phyloP scores from a whole-genome alignment of 1,140 invertebrate species.

The Atopsyche davidsoni region DNA sequence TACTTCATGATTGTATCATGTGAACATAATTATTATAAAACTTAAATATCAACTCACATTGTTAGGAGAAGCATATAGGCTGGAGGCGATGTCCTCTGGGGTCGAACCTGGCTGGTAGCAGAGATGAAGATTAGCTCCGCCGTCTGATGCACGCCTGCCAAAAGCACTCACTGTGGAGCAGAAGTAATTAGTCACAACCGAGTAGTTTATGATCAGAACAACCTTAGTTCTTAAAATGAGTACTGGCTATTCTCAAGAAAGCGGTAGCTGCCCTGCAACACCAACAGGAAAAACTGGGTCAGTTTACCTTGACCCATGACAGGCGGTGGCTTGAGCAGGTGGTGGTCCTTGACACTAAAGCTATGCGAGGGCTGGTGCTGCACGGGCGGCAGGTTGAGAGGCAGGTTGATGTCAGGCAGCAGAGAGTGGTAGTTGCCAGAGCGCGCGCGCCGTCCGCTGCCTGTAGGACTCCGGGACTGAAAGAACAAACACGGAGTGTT shows the following conservation, averaged over 20 bases:
- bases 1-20: no score
- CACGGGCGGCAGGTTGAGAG: constrained; percentile 40
- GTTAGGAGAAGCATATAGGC: constrained; percentile 13
- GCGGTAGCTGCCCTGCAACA: no score
- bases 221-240: no score
- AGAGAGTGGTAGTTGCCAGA: constrained; percentile 36
- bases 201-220: no score
- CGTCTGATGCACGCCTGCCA: constrained; percentile 89
- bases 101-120: constrained; percentile 55
- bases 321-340: constrained; percentile 85
- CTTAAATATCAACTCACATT: constrained; percentile 23
- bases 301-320: constrained; percentile 81
- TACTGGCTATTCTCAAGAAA: no score
- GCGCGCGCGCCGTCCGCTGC: constrained; percentile 7
- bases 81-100: constrained; percentile 20
- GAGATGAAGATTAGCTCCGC: constrained; percentile 86
- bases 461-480: constrained; percentile 15
- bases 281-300: no score
- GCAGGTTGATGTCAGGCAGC: constrained; percentile 52
- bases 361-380: constrained; percentile 61
- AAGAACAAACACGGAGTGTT: constrained; percentile 10
- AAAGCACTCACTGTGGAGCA: constrained; percentile 66
- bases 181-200: no score
- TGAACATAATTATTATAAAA: no score
- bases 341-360: constrained; percentile 88